Percentiles rank a stretch among this genome's conserved stretches.
These are phyloP conservation scores for Perithous albicinctus DNA, from an alignment of 2,888 invertebrate species.

Conservation along the genomic window DNA sequence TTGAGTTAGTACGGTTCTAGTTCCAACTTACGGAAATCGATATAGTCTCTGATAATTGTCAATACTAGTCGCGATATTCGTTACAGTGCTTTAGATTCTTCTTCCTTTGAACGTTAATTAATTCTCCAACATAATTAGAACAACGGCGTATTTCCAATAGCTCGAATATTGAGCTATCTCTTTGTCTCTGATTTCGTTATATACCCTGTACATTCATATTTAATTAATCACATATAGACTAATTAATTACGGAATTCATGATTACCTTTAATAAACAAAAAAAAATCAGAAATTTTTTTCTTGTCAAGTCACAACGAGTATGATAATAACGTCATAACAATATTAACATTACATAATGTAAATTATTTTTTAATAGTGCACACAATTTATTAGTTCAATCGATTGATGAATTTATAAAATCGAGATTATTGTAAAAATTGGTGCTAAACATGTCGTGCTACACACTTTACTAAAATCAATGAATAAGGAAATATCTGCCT, in stretches of 20 bases:
- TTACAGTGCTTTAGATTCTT: neutral
- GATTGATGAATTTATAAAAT: too few species aligned
- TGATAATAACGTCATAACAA: neutral
- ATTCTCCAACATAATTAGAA: neutral
- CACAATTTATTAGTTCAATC: too few species aligned
- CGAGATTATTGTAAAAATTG: too few species aligned
- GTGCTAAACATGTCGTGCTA: too few species aligned
- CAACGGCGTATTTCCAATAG: neutral
- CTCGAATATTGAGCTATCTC: slow-evolving; percentile 1
- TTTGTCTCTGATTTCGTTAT: neutral
- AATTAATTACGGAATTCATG: neutral
- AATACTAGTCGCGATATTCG: too few species aligned
- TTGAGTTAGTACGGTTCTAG: neutral
- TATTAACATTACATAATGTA: neutral
- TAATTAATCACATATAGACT: neutral
- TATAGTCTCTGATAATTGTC: neutral
- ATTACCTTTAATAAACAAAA: neutral
- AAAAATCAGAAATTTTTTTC: too few species aligned
- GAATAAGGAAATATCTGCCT: too few species aligned
- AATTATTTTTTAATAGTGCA: too few species aligned
- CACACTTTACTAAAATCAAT: too few species aligned
- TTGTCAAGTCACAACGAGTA: neutral
- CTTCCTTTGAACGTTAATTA: slow-evolving; percentile 4
- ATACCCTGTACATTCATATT: neutral
- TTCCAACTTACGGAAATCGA: neutral